Conservation (phyloP, 2,888 invertebrate species). For the Patella caerulea region DNA sequence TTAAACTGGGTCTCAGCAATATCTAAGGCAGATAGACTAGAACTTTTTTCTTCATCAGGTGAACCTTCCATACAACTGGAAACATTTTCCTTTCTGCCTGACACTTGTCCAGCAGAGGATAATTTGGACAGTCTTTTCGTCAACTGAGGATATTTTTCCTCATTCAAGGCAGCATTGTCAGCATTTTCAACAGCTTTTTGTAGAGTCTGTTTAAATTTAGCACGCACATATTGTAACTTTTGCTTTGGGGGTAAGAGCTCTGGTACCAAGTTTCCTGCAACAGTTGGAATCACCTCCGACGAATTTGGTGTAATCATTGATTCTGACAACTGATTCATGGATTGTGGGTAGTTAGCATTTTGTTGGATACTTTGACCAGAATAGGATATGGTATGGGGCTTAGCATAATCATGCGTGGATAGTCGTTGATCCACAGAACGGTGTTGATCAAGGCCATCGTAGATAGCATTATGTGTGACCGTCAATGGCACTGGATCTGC, state of each 20-base stretch:
- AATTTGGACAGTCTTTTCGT: slow-evolving; percentile 15
- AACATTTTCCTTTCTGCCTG: not conserved
- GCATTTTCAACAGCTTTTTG: slow-evolving; percentile 44
- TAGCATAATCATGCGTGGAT: not conserved
- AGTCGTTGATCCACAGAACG: not conserved
- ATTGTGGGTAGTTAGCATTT: not conserved
- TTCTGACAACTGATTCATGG: too few species aligned
- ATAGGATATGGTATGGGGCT: not conserved
- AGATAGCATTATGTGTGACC: not conserved
- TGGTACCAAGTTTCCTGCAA: not conserved
- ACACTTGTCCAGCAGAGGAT: not conserved
- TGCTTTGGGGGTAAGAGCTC: slow-evolving; percentile 47
- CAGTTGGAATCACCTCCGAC: not conserved
- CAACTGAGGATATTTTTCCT: slow-evolving; percentile 15
- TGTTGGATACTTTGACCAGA: not conserved
- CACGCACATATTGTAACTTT: slow-evolving; percentile 50
- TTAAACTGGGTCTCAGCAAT: not conserved
- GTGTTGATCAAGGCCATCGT: not conserved
- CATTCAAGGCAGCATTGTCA: slow-evolving; percentile 1
- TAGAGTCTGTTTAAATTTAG: slow-evolving; percentile 44
- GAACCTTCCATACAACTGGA: not conserved
- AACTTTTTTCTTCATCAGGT: not conserved
- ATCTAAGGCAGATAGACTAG: not conserved
- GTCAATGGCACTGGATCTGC: not conserved
- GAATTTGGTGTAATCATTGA: not conserved